Evolutionary conservation across 2,888 invertebrate genomes (phyloP).

Genomic region (Caenorhabditis becei): DNA sequence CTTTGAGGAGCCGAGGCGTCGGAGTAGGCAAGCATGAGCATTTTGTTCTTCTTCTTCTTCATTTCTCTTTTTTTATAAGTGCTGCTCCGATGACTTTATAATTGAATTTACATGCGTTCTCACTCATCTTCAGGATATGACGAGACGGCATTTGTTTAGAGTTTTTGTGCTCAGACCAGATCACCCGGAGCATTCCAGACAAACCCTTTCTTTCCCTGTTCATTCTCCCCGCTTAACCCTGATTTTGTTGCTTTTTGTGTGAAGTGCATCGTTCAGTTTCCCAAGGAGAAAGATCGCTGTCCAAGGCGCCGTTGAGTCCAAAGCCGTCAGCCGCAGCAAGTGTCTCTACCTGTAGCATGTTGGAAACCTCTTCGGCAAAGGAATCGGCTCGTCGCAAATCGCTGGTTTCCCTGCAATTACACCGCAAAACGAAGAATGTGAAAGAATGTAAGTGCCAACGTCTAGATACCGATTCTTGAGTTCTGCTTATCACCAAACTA

Average conservation of each 20-base stretch:
- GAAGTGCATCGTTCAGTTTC: conserved; percentile 67
- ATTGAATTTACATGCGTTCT: conserved; percentile 53
- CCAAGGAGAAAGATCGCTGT: conserved; percentile 70
- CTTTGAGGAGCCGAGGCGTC: neutral
- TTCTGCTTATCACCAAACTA: conserved; percentile 33
- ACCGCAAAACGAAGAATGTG: conserved; percentile 69
- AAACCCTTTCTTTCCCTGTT: neutral
- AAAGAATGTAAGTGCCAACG: conserved; percentile 65
- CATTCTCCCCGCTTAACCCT: neutral
- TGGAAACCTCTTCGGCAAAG: conserved; percentile 74
- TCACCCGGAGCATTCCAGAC: conserved; percentile 32
- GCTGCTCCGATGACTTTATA: conserved; percentile 49
- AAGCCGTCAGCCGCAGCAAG: conserved; percentile 81
- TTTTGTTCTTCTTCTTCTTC: conserved; percentile 42
- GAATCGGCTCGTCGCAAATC: conserved; percentile 77
- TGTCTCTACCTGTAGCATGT: conserved; percentile 78
- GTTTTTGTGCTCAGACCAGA: conserved; percentile 6
- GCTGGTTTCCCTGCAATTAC: conserved; percentile 78
- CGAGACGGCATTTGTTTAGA: conserved; percentile 9
- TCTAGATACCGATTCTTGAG: conserved; percentile 17
- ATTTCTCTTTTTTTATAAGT: conserved; percentile 41
- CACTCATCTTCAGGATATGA: neutral
- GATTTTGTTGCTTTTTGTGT: conserved; percentile 35
- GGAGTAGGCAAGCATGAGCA: conserved; percentile 2
- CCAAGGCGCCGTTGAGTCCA: conserved; percentile 80